Evolutionary conservation across 2,797 vertebrate genomes (phyloP).

Genomic region (Schizopygopsis malacanthus): DNA sequence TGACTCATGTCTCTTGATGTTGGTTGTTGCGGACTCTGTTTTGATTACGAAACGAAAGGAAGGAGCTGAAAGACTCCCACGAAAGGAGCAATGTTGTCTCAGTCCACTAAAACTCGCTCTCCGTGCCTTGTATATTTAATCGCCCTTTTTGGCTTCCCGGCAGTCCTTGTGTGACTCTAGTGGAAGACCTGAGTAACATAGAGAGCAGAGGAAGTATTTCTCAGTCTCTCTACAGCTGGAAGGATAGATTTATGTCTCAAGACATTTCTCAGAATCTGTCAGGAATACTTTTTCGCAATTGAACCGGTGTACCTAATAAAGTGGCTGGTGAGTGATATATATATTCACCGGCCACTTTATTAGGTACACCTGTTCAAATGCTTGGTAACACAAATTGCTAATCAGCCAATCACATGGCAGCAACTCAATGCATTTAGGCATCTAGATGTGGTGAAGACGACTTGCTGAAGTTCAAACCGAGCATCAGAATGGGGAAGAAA

Average conservation of each 20-base stretch:
- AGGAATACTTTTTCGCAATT: neutral
- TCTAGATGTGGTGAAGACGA: too few relatives aligned
- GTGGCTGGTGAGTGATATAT: too few relatives aligned
- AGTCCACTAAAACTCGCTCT: slow-evolving; percentile 45
- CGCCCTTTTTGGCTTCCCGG: neutral
- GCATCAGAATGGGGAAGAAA: too few relatives aligned
- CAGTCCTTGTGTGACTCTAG: neutral
- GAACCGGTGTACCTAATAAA: too few relatives aligned
- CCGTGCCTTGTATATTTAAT: slow-evolving; percentile 48
- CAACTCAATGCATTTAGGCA: too few relatives aligned
- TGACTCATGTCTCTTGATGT: neutral
- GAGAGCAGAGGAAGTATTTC: neutral
- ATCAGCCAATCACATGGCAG: too few relatives aligned
- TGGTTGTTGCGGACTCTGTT: neutral
- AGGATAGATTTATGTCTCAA: neutral
- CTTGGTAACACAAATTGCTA: too few relatives aligned
- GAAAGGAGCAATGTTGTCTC: slow-evolving; percentile 33
- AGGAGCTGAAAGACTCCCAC: slow-evolving; percentile 41
- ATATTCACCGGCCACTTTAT: too few relatives aligned
- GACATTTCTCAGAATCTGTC: neutral
- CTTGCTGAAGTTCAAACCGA: too few relatives aligned
- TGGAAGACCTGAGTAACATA: neutral
- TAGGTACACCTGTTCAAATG: too few relatives aligned
- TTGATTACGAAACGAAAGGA: slow-evolving; percentile 31
- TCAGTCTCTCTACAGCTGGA: neutral